Conservation (phyloP, 2,113 vertebrate genomes). For the Tachuris rubrigastra region DNA sequence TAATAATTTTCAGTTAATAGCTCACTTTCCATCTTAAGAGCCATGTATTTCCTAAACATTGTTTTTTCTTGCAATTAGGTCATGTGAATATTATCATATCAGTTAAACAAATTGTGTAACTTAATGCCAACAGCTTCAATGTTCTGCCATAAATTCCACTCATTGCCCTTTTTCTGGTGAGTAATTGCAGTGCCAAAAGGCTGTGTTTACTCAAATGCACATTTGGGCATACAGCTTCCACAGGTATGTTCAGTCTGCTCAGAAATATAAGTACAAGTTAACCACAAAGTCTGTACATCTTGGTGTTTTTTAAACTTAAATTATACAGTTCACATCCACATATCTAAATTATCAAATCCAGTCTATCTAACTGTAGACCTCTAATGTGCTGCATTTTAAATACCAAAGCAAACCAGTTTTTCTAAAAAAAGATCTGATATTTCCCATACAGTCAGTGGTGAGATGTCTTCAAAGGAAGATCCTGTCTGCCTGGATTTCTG, state of each 20-base stretch:
- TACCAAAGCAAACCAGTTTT: constrained; percentile 38
- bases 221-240: not conserved
- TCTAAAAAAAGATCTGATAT: constrained; percentile 69
- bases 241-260: not conserved
- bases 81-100: not conserved
- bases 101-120: not conserved
- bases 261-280: not conserved
- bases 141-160: not conserved
- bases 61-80: not conserved
- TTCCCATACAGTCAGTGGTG: constrained; percentile 36
- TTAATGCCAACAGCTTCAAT: not conserved
- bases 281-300: not conserved
- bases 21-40: not conserved
- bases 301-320: not conserved
- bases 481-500: constrained; percentile 22
- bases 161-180: not conserved
- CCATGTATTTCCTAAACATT: not conserved
- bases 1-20: not conserved
- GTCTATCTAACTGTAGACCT: constrained; percentile 17
- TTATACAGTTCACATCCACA: not conserved
- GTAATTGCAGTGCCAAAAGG: not conserved
- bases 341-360: constrained; percentile 30
- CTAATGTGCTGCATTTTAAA: constrained; percentile 53
- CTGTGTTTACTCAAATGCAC: not conserved
- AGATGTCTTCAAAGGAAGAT: constrained; percentile 55